These are phyloP conservation scores for Exephanes ischioxanthus DNA, from an alignment of 2,888 invertebrate species.

Conservation along the genomic window DNA sequence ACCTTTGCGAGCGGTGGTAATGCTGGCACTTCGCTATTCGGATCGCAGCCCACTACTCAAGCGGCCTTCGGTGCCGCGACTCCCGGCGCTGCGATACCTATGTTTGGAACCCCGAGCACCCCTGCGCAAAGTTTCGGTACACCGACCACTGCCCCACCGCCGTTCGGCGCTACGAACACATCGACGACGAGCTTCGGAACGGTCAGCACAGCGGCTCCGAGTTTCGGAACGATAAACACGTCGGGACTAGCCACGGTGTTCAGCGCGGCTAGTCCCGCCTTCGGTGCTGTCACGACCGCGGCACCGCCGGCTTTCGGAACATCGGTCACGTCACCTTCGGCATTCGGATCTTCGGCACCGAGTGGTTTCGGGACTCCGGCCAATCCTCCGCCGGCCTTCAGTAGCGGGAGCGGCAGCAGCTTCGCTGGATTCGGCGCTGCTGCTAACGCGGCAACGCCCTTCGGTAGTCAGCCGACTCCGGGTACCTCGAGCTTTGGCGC, in stretches of 20 bases:
- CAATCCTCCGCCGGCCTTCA: slow-evolving; percentile 55
- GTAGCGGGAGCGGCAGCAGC: slow-evolving; percentile 22
- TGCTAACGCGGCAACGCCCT: slow-evolving; percentile 62
- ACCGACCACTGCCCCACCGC: slow-evolving; percentile 38
- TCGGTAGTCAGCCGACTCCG: slow-evolving; percentile 67
- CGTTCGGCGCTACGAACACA: slow-evolving; percentile 38
- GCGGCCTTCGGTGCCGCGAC: slow-evolving; percentile 14
- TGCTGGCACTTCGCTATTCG: slow-evolving; percentile 47
- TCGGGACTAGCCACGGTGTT: not conserved
- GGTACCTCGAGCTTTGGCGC: slow-evolving; percentile 66
- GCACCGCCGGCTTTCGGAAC: slow-evolving; percentile 64
- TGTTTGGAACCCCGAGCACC: slow-evolving; percentile 49
- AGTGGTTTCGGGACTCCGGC: slow-evolving; percentile 53
- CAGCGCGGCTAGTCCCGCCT: slow-evolving; percentile 52
- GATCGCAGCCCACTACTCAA: slow-evolving; percentile 38
- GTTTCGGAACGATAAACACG: slow-evolving; percentile 58
- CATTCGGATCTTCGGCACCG: slow-evolving; percentile 63
- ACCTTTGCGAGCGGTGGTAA: slow-evolving; percentile 57
- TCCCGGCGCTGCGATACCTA: slow-evolving; percentile 1
- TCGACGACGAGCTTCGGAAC: slow-evolving; percentile 66
- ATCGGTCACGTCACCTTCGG: slow-evolving; percentile 54
- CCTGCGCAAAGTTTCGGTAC: slow-evolving; percentile 67
- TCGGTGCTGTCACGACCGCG: slow-evolving; percentile 62
- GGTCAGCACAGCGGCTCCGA: slow-evolving; percentile 55
- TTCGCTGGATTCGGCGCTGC: slow-evolving; percentile 56